Conservation (phyloP, 1,140 invertebrate genomes). For the Cydia amplana region DNA sequence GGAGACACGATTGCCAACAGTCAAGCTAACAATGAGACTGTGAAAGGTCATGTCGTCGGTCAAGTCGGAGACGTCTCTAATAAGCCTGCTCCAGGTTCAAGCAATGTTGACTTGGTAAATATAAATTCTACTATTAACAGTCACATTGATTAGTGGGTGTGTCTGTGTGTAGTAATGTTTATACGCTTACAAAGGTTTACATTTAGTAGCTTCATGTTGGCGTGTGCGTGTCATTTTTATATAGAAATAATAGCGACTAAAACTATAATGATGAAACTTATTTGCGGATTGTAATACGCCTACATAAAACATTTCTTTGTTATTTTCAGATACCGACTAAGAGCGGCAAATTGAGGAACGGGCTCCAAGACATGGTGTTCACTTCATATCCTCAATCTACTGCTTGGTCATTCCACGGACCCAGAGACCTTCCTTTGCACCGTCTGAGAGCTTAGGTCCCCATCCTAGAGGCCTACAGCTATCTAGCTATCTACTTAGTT, state of each 20-base stretch:
- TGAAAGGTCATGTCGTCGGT: conserved; percentile 35
- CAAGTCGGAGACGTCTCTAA: conserved; percentile 51
- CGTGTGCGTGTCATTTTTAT: no score
- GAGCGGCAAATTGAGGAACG: conserved; percentile 47
- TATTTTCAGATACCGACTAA: background rate
- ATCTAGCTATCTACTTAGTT: background rate
- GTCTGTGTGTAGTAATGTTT: no score
- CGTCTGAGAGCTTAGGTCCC: background rate
- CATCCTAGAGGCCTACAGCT: background rate
- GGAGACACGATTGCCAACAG: conserved; percentile 58
- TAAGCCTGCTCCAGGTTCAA: conserved; percentile 34
- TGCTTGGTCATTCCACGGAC: conserved; percentile 67
- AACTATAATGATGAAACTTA: no score
- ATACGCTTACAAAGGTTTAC: no score
- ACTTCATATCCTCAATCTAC: conserved; percentile 60
- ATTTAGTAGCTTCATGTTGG: no score
- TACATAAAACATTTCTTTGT: no score
- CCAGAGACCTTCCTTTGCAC: background rate
- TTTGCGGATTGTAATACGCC: no score
- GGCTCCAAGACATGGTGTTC: conserved; percentile 66
- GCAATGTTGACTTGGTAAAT: conserved; percentile 33
- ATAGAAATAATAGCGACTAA: no score
- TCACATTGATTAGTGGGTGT: background rate
- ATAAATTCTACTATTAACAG: background rate
- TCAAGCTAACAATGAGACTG: conserved; percentile 33